Percentiles rank a stretch among this genome's conserved stretches.
phyloP scores from a whole-genome alignment of 2,888 invertebrate genomes.

The Lutraria lutraria region DNA sequence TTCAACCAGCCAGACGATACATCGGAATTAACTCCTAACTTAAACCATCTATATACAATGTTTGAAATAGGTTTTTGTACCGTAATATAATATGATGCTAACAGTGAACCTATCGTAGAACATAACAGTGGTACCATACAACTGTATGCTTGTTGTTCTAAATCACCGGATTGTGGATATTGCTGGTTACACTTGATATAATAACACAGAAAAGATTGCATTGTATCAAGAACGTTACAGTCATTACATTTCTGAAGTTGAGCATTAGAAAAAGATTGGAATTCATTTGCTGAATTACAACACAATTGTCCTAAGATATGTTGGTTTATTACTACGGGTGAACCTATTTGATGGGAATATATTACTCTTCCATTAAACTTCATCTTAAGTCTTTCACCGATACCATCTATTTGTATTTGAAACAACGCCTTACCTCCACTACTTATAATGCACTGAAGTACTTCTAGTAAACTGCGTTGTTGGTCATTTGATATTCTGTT shows the following conservation, averaged over 20 bases:
- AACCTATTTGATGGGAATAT: background rate
- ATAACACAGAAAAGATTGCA: background rate
- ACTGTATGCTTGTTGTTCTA: background rate
- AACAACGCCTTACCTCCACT: background rate
- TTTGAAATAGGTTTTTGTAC: background rate
- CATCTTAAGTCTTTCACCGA: background rate
- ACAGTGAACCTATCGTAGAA: slow-evolving; percentile 23
- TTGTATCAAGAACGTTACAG: background rate
- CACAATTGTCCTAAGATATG: background rate
- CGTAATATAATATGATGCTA: background rate
- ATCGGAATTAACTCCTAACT: slow-evolving; percentile 15
- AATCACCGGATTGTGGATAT: too few relatives aligned
- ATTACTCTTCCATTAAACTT: background rate
- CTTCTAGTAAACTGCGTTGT: background rate
- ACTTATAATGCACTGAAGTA: background rate
- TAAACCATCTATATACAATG: background rate
- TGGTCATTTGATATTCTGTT: background rate
- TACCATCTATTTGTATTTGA: background rate
- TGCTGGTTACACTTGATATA: background rate
- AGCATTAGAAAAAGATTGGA: background rate
- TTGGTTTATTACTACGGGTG: background rate
- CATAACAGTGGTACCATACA: background rate
- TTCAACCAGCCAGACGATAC: slow-evolving; percentile 14
- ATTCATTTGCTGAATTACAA: background rate
- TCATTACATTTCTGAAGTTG: background rate